Evolutionary conservation across 1,140 invertebrate genomes (phyloP).

Genomic region (Mercenaria mercenaria): DNA sequence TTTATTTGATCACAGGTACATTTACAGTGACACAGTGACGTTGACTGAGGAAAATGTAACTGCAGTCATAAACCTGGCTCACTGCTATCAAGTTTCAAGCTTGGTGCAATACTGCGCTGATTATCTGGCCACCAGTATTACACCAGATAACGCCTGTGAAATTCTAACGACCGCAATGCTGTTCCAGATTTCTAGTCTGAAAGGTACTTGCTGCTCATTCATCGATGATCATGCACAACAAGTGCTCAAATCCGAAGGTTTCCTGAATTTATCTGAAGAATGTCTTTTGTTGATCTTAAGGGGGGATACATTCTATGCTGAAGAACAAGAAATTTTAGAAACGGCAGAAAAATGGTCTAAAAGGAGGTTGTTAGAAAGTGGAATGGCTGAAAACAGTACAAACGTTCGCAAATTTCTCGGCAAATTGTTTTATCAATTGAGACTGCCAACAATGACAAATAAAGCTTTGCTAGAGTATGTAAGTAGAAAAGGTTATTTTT

Average conservation of each 20-base stretch:
- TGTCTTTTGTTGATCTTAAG: not conserved
- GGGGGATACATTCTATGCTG: conserved; percentile 4
- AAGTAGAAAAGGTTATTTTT: not conserved
- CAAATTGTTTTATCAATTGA: not conserved
- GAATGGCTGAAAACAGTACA: not conserved
- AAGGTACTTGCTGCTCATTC: not conserved
- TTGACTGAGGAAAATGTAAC: not conserved
- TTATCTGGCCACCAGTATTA: not conserved
- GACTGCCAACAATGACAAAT: not conserved
- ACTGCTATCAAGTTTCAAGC: not conserved
- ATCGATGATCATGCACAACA: not conserved
- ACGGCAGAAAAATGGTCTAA: not conserved
- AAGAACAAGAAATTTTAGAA: not conserved
- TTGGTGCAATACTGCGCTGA: not conserved
- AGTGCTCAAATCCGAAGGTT: not conserved
- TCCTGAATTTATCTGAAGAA: not conserved
- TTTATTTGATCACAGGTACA: not conserved
- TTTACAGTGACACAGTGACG: not conserved
- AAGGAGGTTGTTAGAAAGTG: not conserved
- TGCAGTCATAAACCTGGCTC: not conserved
- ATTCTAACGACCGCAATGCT: not conserved
- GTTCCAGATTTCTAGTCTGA: not conserved
- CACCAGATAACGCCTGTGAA: not conserved
- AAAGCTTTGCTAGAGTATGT: not conserved
- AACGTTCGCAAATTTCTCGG: not conserved